Percentiles rank a stretch among this genome's conserved stretches.
These are phyloP conservation scores for Schrankia costaestrigalis DNA, from an alignment of 2,888 invertebrate genomes.

Conservation along the genomic window DNA sequence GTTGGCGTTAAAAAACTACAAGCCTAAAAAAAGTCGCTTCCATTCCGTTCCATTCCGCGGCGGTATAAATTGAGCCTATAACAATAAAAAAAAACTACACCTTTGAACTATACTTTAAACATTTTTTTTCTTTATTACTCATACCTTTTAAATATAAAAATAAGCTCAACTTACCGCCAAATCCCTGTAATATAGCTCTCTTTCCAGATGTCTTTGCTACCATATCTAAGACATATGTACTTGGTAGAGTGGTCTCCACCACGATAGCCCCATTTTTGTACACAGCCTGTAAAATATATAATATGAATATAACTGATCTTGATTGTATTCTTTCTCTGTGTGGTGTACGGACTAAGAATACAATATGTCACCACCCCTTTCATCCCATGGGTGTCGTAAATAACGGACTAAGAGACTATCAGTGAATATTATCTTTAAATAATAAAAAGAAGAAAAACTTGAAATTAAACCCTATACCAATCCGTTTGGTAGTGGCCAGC, in stretches of 20 bases:
- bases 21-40: no score
- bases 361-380: no score
- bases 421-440: neutral
- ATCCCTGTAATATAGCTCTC: conserved; percentile 89
- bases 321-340: no score
- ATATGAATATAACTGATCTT: neutral
- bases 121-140: neutral
- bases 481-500: no score
- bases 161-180: conserved; percentile 79
- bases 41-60: no score
- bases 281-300: conserved; percentile 54
- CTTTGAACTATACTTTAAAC: neutral
- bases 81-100: neutral
- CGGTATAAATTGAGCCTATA: no score
- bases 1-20: no score
- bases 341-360: no score
- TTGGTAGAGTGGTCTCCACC: conserved; percentile 84
- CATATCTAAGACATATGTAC: conserved; percentile 66
- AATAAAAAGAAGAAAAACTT: neutral
- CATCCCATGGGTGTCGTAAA: no score
- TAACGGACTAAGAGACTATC: no score
- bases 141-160: neutral
- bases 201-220: conserved; percentile 83
- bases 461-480: neutral
- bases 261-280: conserved; percentile 84